Evolutionary conservation across 1,140 invertebrate genomes (phyloP), one percentile per base, ranked within the genome.

Genomic region (Diabrotica undecimpunctata): DNA sequence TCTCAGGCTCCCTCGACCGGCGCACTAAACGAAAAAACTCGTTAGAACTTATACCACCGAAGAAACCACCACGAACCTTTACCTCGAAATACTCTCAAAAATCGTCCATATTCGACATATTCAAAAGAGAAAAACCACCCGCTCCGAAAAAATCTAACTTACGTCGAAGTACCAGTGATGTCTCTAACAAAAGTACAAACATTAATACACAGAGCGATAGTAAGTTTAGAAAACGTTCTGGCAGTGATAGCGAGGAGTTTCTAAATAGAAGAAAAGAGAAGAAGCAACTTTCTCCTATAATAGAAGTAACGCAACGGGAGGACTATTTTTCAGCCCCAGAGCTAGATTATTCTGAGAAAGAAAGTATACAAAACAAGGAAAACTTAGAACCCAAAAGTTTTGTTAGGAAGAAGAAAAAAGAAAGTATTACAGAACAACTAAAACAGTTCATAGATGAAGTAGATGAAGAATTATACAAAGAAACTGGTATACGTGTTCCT

Each of bases 251-350:
- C 60, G 80, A 83, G 61, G 71, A 75, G 35, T 58, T 35, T 10
- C 25, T 39, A 25, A 67, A 70, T 57, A 64, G n/a, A 38, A 51
- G 7, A 52, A 67, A 61, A 25, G 66, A 6, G 64, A 88, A 86
- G 74, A 85, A 86, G 61, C 89, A 89, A 72, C 70, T 91, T n/a
- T 90, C 88, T 12, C 90, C 89, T 0, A 91, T 91, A 63, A 91
- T 90, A 58, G 89, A 91, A 79, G 77, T 79, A 76, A 78, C 83
- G 74, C 81, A 86, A 70, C 74, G 83, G 51, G 86, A 88, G 75
- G 87, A 89, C 71, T 89, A 88, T 66, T 90, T 91, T 68, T 81
- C 85, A 57, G 82, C 77, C 10, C 58, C 58, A 0, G 53, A 72
- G 13, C 63, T 67, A n/a, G 56, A 66, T 10, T 25, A 25, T 25